Evolutionary conservation across 1,140 invertebrate species (phyloP), one percentile per base, ranked within the genome.

Genomic region (Marisa cornuarietis): DNA sequence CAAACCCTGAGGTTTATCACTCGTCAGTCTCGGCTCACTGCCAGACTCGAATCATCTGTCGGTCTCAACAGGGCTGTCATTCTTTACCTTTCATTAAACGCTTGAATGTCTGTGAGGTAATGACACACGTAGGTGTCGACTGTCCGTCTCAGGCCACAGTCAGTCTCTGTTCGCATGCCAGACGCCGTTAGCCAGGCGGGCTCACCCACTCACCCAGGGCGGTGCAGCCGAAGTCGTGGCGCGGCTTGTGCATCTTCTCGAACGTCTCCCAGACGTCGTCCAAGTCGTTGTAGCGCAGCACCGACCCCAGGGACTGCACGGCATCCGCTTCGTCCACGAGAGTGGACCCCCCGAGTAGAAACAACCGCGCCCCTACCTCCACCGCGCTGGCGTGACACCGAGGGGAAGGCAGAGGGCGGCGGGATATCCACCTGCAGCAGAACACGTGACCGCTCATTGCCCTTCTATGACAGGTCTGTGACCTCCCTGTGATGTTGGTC

Each of bases 261-360:
- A 83, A 71, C 10, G 51, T 54, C 10, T 80, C 81, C 85, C 85
- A 85, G 0, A 74, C 63, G 54, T 85, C 85, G 5, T 77, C 42
- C 6, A 63, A 71, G 22, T 81, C 81, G 51, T 71, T 49, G 71
- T 84, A 84, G 26, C 78, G 82, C 71, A 79, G 81, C 13, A 85
- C 78, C 49, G 74, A 58, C n/a, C 42, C n/a, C n/a, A 83, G 58
- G 69, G 82, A 83, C 6, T 18, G 54, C n/a, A 83, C 72, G 69
- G 72, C 68, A 18, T 76, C 66, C 10, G 77, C 69, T 1, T 61
- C 61, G 6, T 73, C n/a, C 10, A n/a, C 22, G 58, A 80, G 68
- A 6, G 75, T 81, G 42, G 83, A 76, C 14, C 85, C 85, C 20
- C 85, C 85, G 13, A 85, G 73, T 42, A 85, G 51, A 65, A 74